Base-by-base conservation (phyloP, 2,888 invertebrate species). In the Melanostoma scalare region DNA sequence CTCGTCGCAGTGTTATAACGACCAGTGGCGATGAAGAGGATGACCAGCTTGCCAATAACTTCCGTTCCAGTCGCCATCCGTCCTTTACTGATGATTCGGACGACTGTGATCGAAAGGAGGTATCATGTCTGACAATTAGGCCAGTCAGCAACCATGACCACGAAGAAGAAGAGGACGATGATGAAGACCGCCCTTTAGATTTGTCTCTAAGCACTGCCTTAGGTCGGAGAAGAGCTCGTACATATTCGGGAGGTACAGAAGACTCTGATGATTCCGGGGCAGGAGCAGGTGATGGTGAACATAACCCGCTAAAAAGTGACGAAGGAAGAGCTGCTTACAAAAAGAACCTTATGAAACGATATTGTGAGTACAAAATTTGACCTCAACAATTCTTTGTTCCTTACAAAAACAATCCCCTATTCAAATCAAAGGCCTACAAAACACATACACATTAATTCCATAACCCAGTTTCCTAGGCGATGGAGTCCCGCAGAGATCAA, bases 341-440 rank as follows among this genome's bases (percentile, higher is more conserved):
- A 94, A 97, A 97, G 92, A 96, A 95, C 89, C 94, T 97, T 89
- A 97, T 97, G 94, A 96, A 96, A 92, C 93, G 97, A 94, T 97
- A 96, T 93, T 95, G 97, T 97, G 95, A 97, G 97, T 96, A 84
- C 63, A 6, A 60, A 20, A 46, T 61, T 61, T 46, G 31, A 6
- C 36, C 20, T 69, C 20, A 46, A n/a, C 3, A 42, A 0, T 35
- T 50, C 30, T 9, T 38, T 8, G 20, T 40, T n/a, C 40, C 1
- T 48, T 46, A n/a, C 36, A 6, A 50, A 63, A 56, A 20, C 20
- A 20, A 20, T 20, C 20, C 44, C 60, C 33, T 42, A 31, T 56
- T 60, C 9, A 46, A 71, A 40, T 60, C n/a, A 3, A 30, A 38
- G 5, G 40, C 20, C 35, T 36, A 3, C 35, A 8, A 10, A 44